These are phyloP conservation scores for Poliocrania exsul DNA, from an alignment of 2,797 vertebrate genomes.

Conservation along the genomic window DNA sequence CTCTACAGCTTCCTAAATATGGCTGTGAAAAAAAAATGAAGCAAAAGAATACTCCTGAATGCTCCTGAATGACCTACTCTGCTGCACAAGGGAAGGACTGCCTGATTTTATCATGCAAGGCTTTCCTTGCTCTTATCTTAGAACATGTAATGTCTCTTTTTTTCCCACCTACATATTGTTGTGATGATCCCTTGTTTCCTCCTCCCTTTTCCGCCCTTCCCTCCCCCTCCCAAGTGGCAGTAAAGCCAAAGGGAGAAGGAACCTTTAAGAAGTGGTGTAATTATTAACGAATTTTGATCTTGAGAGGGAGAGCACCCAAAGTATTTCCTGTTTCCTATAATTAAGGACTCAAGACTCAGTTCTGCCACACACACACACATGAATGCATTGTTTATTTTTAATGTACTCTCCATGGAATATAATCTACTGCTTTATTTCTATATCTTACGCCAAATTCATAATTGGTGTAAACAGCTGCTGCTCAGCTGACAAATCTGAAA, in stretches of 20 bases:
- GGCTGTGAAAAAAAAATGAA: not conserved
- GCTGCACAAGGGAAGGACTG: not conserved
- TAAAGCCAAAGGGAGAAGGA: slow-evolving; percentile 43
- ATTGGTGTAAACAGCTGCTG: slow-evolving; percentile 58
- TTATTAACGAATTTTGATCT: slow-evolving; percentile 65
- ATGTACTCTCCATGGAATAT: slow-evolving; percentile 53
- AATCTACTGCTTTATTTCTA: slow-evolving; percentile 37
- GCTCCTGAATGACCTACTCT: slow-evolving; percentile 20
- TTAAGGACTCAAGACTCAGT: slow-evolving; percentile 46
- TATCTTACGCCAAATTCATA: slow-evolving; percentile 57
- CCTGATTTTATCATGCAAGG: slow-evolving; percentile 11
- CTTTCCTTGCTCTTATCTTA: slow-evolving; percentile 49
- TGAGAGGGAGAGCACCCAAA: slow-evolving; percentile 43
- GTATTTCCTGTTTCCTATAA: slow-evolving; percentile 71
- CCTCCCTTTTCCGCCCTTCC: not conserved
- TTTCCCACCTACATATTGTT: slow-evolving; percentile 51
- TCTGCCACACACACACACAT: slow-evolving; percentile 52
- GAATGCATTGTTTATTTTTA: slow-evolving; percentile 54
- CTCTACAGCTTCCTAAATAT: not conserved
- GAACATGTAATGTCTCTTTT: not conserved
- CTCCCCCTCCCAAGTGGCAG: not conserved
- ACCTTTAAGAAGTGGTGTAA: slow-evolving; percentile 48
- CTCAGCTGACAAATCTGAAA: slow-evolving; percentile 28
- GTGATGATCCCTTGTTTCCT: slow-evolving; percentile 39
- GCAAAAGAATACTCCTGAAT: slow-evolving; percentile 21